Conservation (phyloP, 2,113 vertebrate genomes). For the Eudyptes chrysolophus region DNA sequence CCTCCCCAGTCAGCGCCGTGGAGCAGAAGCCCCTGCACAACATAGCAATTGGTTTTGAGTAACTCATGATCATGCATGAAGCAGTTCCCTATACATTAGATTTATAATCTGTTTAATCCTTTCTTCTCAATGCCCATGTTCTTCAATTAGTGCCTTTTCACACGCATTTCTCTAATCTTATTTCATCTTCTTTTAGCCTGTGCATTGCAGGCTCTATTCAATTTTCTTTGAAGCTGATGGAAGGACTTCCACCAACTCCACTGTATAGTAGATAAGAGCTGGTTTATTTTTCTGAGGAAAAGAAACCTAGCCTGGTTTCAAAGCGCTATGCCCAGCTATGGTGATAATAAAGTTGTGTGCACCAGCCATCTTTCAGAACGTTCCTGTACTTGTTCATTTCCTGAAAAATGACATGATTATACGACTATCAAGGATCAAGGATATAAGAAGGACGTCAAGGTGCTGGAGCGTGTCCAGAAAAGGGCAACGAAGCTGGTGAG, state of each 20-base stretch:
- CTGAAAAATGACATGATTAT: not conserved
- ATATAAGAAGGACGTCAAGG: no score
- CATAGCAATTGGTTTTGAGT: not conserved
- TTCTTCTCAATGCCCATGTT: not conserved
- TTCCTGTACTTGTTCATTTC: not conserved
- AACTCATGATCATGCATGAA: not conserved
- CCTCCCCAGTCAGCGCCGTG: not conserved
- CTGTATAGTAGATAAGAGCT: not conserved
- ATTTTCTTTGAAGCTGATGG: not conserved
- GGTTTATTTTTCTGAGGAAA: not conserved
- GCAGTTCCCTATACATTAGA: not conserved
- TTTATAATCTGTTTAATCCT: slow-evolving; percentile 25
- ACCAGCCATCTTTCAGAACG: not conserved
- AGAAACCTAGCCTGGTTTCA: not conserved
- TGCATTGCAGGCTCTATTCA: not conserved
- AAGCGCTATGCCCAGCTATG: not conserved
- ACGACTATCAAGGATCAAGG: not conserved
- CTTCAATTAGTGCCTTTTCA: slow-evolving; percentile 33
- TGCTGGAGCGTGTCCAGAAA: no score
- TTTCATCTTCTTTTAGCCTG: not conserved
- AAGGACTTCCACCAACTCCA: not conserved
- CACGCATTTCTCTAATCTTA: not conserved
- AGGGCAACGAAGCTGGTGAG: no score
- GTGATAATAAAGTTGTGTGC: not conserved
- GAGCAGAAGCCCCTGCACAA: not conserved